Conservation (phyloP, 2,888 invertebrate genomes). For the Mamestra brassicae region DNA sequence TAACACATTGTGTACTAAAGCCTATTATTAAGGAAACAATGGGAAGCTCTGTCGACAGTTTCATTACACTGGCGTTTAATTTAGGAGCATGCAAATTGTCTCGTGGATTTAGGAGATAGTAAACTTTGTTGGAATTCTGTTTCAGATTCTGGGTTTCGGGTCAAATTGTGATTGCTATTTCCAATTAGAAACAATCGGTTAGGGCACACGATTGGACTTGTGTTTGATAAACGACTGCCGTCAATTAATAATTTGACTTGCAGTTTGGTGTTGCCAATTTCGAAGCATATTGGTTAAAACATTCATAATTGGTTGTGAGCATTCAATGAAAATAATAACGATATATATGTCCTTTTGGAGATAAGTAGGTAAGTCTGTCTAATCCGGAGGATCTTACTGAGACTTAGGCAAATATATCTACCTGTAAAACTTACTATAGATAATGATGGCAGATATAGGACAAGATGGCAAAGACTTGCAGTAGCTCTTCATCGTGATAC, state of each 20-base stretch:
- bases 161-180: slow-evolving; percentile 30
- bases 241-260: slow-evolving; percentile 9
- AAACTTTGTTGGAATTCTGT: slow-evolving; percentile 15
- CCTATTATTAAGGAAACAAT: slow-evolving; percentile 50
- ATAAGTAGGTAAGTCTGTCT: too few relatives aligned
- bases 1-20: slow-evolving; percentile 41
- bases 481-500: background rate
- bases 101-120: slow-evolving; percentile 25
- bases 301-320: too few relatives aligned
- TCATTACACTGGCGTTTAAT: slow-evolving; percentile 35
- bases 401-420: background rate
- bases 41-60: slow-evolving; percentile 45
- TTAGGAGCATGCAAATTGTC: slow-evolving; percentile 31
- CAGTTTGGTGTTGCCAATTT: slow-evolving; percentile 3
- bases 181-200: slow-evolving; percentile 27
- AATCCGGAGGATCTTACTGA: background rate
- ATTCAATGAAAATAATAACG: too few relatives aligned
- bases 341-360: too few relatives aligned
- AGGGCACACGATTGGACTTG: background rate
- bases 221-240: slow-evolving; percentile 8
- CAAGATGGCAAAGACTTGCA: background rate
- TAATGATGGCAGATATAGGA: background rate
- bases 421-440: background rate
- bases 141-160: slow-evolving; percentile 12
- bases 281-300: background rate